Base-by-base conservation (phyloP, 2,113 vertebrate species). In the Platanista minor region DNA sequence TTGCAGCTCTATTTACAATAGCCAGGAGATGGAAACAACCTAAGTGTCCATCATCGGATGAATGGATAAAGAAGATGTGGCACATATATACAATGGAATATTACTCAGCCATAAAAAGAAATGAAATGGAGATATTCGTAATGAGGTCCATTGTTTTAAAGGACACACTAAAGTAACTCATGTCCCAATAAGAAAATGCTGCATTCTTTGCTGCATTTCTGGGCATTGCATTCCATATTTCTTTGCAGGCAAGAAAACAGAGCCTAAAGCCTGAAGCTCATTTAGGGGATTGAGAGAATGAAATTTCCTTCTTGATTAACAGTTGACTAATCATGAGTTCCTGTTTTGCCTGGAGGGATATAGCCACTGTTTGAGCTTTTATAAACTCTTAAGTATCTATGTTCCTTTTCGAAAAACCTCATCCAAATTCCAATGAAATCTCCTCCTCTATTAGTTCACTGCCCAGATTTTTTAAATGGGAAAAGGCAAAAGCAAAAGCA, bases 401-500 rank as follows among this genome's bases (percentile, higher is more conserved):
- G 29, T 87, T 36, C 7, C 82, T 78, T 88, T 91, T 91, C 39
- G 27, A 72, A 80, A 94, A 75, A 77, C 31, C 25, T 89, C 77
- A 80, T 57, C 21, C 83, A 71, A 74, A 82, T 89, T 86, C 66
- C 80, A 59, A 20, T 15, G 52, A 85, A 75, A 75, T 89, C 49
- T 85, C 33, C 52, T 90, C 43, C 54, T 71, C 25, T 94, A 17
- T 85, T 84, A 94, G 72, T 89, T 89, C 78, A 92, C 18, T 33
- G 5, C 3, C 21, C 31, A 57, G n/a, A 69, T 67, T 57, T 74
- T 94, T 75, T 33, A 91, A 72, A 9, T 41, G 20, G n/a, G 23
- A 80, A 96, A 94, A 90, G 29, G 61, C 23, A 25, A 90, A 82
- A 82, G 21, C 17, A 92, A 94, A 96, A 87, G 10, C 5, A 75